phyloP scores from a whole-genome alignment of 2,888 invertebrate genomes.

The Leuctra nigra region DNA sequence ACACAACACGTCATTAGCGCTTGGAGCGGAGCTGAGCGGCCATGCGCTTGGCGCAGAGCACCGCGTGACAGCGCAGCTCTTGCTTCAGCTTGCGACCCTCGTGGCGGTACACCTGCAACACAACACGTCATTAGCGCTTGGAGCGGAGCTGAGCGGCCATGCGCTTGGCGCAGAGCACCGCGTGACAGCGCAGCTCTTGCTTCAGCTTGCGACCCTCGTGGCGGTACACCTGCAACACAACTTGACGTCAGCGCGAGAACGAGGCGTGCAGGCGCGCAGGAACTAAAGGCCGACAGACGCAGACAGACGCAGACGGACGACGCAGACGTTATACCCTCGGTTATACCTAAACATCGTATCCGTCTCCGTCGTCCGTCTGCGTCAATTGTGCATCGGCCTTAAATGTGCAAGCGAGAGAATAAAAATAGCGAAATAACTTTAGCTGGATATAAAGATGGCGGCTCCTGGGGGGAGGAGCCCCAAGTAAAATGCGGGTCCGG shows the following conservation, averaged over 20 bases:
- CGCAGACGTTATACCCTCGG: too few relatives aligned
- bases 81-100: conserved; percentile 93
- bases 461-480: too few relatives aligned
- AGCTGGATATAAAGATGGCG: too few relatives aligned
- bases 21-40: conserved; percentile 66
- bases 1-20: conserved; percentile 34
- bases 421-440: too few relatives aligned
- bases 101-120: conserved; percentile 88
- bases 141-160: conserved; percentile 80
- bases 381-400: too few relatives aligned
- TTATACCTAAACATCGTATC: too few relatives aligned
- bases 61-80: conserved; percentile 95
- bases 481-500: too few relatives aligned
- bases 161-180: conserved; percentile 90
- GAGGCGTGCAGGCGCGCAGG: background rate
- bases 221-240: conserved; percentile 61
- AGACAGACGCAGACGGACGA: too few relatives aligned
- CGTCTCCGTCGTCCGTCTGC: too few relatives aligned
- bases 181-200: conserved; percentile 89
- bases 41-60: conserved; percentile 77
- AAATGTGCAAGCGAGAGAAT: too few relatives aligned
- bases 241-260: background rate
- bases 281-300: background rate
- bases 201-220: conserved; percentile 94
- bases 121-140: conserved; percentile 39